Base-by-base conservation (phyloP, 2,113 vertebrate genomes). In the Oryzias melastigma region DNA sequence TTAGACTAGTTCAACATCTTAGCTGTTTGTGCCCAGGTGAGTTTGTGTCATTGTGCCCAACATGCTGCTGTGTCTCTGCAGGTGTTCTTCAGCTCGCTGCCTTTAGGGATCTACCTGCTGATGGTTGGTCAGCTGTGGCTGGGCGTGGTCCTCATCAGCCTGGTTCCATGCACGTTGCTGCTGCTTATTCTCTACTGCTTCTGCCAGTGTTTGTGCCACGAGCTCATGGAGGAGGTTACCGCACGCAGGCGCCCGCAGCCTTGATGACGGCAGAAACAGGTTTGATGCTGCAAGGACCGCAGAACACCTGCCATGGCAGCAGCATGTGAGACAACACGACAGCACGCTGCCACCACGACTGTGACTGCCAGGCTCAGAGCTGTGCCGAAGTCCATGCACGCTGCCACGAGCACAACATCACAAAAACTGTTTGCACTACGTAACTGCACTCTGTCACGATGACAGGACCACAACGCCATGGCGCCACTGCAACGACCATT, bases 61-160 rank as follows among this genome's bases (percentile, higher is more conserved):
- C 18, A 3, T 52, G 12, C 24, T 45, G 15, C 20, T 25, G 42
- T 64, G 2, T 55, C 6, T 53, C 17, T 22, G 1, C 78, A 89
- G 86, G 88, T 89, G 62, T 96, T 93, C 85, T 93, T 95, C 87
- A 93, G 93, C 86, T 95, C 95, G 0, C 85, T 95, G 77, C 94
- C 95, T 12, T 86, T 95, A 0, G 95, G 95, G 65, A 93, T 95
- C 73, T 96, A 96, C 86, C 91, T 96, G 65, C 90, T 96, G 76
- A 95, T 96, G 90, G 93, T 92, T 6, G 91, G 91, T 75, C 93
- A 91, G 73, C 91, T 93, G 71, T 85, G 87, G 65, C 80, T 94
- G 69, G 95, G 95, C 27, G 90, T 95, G 44, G 82, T 91, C 25
- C 85, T 96, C 24, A 92, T 94, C 68, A 93, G 94, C 56, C 91